A percentile compares a stretch with the other conserved stretches of the same genome.
These are phyloP conservation scores for Sarcophaga subvicina DNA, from an alignment of 2,888 invertebrate genomes.

Conservation along the genomic window DNA sequence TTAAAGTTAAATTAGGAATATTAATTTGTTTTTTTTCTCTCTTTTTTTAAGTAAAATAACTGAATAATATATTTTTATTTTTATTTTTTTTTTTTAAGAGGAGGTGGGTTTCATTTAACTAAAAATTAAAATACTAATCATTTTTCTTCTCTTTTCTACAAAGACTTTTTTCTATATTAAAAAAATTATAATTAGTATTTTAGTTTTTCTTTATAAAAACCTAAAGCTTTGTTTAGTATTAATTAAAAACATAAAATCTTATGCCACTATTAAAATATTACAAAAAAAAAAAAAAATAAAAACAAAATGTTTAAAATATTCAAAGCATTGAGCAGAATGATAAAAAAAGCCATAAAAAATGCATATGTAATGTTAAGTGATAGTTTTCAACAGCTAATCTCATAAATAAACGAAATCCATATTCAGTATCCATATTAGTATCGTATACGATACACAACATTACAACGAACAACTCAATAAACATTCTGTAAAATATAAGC, in stretches of 20 bases:
- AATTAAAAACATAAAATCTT: conserved; percentile 14
- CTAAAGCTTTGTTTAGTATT: conserved; percentile 58
- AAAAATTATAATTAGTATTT: conserved; percentile 46
- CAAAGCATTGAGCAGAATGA: too few species aligned
- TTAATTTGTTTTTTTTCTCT: conserved; percentile 43
- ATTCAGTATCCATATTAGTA: too few species aligned
- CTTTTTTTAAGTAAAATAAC: conserved; percentile 33
- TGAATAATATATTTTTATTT: conserved; percentile 32
- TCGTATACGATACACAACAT: too few species aligned
- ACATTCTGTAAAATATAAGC: too few species aligned
- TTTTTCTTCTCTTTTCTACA: not conserved
- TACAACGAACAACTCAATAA: too few species aligned
- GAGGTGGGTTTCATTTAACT: conserved; percentile 63
- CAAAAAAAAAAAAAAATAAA: too few species aligned
- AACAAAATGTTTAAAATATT: too few species aligned
- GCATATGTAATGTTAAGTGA: too few species aligned
- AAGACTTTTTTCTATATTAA: not conserved
- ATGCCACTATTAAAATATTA: conserved; percentile 42
- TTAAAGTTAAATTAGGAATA: conserved; percentile 61
- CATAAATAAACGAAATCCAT: too few species aligned
- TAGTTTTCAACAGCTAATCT: too few species aligned
- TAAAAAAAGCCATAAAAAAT: too few species aligned
- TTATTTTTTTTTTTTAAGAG: conserved; percentile 39
- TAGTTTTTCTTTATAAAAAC: conserved; percentile 57
- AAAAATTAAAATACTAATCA: conserved; percentile 54